Base-by-base conservation (phyloP, 2,888 invertebrate species). In the Coleophora flavipennella region DNA sequence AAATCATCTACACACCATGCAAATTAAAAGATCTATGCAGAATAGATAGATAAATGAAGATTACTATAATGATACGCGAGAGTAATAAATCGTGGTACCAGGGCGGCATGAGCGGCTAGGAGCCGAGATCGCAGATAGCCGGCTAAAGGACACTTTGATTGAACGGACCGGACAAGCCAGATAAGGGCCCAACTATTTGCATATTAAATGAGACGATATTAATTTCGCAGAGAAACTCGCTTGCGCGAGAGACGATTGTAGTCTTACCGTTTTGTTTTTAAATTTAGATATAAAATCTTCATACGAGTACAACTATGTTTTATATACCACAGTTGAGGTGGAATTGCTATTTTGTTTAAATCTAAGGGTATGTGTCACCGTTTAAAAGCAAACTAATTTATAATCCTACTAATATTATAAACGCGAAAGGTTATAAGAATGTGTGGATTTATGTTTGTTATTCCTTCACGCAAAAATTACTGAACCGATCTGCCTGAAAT, bases 151-250 rank as follows among this genome's bases (percentile, higher is more conserved):
- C 81, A 77, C 68, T 62, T 76, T 83, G 81, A 83, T 81, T 79
- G 81, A 83, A 76, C 78, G 78, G 58, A 70, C 66, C 68, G 77
- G 80, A 80, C 81, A 75, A 67, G 57, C 49, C 45, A 70, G 78
- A 81, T 80, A 81, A 77, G 69, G 52, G 54, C 47, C 51, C 47
- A 59, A 61, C 71, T 74, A 80, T 81, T 80, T 78, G 77, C 81
- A 81, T 83, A 79, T 67, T 81, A 72, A 80, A 81, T 75, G 77
- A 80, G 75, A 56, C 59, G 55, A 71, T 81, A 81, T 81, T 78
- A 80, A 79, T 81, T 79, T 78, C 13, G 28, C 35, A 28, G 28
- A 28, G 35, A 12, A 13, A 26, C 35, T 27, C n/a, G 28, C 35
- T 13, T 6, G 28, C 20, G 10, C 13, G 13, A n/a, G 28, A 29